Evolutionary conservation across 2,113 vertebrate species (phyloP).

Genomic region (Hypocryptadius cinnamomeus): DNA sequence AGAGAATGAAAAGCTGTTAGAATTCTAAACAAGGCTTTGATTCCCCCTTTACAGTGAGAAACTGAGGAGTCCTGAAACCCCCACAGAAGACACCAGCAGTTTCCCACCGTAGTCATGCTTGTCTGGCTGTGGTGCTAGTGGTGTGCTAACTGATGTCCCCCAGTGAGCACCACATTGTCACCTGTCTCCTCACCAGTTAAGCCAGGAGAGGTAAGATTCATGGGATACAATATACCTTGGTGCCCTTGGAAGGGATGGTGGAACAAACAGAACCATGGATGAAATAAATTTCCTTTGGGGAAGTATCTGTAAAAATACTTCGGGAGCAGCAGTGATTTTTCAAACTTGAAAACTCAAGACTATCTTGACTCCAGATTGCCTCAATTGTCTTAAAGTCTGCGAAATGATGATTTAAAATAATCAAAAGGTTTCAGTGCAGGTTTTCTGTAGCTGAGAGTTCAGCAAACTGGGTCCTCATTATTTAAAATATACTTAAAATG

Average conservation of each 20-base stretch:
- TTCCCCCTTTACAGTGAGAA: not conserved
- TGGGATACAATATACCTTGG: not conserved
- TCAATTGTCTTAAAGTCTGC: not conserved
- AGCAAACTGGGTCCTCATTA: not conserved
- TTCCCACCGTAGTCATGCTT: rapidly evolving
- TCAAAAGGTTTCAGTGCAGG: not conserved
- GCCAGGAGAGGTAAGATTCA: not conserved
- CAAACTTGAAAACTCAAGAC: not conserved
- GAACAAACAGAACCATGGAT: not conserved
- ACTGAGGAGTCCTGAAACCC: not conserved
- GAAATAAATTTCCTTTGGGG: not conserved
- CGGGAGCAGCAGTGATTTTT: not conserved
- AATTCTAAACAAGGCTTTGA: not conserved
- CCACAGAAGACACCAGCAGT: not conserved
- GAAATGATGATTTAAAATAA: not conserved
- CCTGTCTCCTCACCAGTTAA: not conserved
- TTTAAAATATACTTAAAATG: not conserved
- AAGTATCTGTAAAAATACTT: not conserved
- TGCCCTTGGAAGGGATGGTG: not conserved
- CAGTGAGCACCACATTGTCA: not conserved
- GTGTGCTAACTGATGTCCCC: not conserved
- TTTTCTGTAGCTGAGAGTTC: not conserved
- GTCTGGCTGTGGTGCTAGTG: not conserved
- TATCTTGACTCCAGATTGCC: not conserved
- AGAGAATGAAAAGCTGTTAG: not conserved